A percentile compares a stretch with the other conserved stretches of the same genome.
Conservation (phyloP, 2,113 vertebrate genomes). For the Tetrao urogallus region DNA sequence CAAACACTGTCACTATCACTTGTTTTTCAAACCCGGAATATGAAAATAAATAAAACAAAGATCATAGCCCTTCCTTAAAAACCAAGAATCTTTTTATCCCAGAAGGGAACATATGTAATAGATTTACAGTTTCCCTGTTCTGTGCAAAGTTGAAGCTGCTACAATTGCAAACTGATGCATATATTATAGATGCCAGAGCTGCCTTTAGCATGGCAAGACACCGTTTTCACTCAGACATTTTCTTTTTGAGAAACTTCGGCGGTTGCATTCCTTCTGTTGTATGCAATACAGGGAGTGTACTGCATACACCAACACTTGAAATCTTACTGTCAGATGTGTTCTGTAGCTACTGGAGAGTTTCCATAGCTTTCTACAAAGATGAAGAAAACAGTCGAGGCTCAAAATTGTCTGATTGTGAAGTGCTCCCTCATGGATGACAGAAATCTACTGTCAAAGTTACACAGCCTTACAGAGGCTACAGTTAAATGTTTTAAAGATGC, state of each 20-base stretch:
- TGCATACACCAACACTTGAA: background rate
- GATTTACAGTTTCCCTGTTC: conserved; percentile 43
- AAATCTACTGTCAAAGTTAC: conserved; percentile 44
- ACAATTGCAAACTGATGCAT: conserved; percentile 41
- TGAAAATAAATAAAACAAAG: background rate
- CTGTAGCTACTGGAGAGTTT: conserved; percentile 10
- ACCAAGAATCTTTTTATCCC: background rate
- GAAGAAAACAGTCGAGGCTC: background rate
- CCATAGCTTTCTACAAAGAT: conserved; percentile 25
- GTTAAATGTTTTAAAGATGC: conserved; percentile 62
- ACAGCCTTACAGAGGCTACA: background rate
- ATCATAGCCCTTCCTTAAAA: background rate
- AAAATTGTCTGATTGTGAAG: conserved; percentile 7
- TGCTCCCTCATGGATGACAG: conserved; percentile 2
- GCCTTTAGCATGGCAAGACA: background rate
- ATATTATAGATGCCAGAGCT: conserved; percentile 9
- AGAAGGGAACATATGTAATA: conserved; percentile 48
- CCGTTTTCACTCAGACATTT: background rate
- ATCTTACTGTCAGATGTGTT: background rate
- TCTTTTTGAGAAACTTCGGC: background rate
- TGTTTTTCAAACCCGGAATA: background rate
- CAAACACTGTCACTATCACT: conserved; percentile 1
- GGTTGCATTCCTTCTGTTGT: background rate
- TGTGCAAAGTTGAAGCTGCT: background rate
- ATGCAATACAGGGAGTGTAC: background rate